Evolutionary conservation across 1,140 invertebrate genomes (phyloP).

Genomic region (Cotesia glomerata): DNA sequence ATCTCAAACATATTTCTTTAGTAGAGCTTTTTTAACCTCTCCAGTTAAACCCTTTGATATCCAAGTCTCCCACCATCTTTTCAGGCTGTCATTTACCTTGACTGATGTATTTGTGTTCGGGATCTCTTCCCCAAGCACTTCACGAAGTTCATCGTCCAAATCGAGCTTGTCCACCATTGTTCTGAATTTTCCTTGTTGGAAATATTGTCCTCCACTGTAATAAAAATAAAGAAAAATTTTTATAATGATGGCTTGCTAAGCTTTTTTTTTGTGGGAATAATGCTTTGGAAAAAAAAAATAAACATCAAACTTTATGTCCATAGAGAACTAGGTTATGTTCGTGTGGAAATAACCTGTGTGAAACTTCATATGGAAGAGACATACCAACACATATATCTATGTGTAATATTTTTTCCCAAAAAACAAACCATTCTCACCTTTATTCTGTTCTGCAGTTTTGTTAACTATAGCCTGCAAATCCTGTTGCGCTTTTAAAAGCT

Average conservation of each 20-base stretch:
- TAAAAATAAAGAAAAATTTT: not conserved
- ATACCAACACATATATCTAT: not conserved
- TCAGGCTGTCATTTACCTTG: not conserved
- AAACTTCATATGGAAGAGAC: not conserved
- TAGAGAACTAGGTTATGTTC: slow-evolving; percentile 1
- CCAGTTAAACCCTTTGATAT: slow-evolving; percentile 8
- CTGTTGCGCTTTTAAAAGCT: not conserved
- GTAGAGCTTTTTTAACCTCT: slow-evolving; percentile 11
- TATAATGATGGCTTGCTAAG: not conserved
- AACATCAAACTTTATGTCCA: not conserved
- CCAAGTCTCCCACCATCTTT: not conserved
- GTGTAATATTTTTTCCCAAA: too few species aligned
- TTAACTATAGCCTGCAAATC: not conserved
- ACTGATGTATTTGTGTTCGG: not conserved
- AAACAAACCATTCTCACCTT: not conserved
- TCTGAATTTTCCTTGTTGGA: not conserved
- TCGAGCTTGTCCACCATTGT: not conserved
- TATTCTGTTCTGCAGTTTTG: not conserved
- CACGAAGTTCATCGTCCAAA: too few species aligned
- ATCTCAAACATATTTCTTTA: slow-evolving; percentile 19
- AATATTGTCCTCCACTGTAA: not conserved
- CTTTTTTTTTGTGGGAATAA: not conserved
- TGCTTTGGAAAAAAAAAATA: too few species aligned
- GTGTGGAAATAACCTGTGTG: slow-evolving; percentile 5
- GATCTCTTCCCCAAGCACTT: not conserved